These are phyloP conservation scores for Panagrolaimus sp. DNA, from an alignment of 1,140 invertebrate species.

Conservation along the genomic window DNA sequence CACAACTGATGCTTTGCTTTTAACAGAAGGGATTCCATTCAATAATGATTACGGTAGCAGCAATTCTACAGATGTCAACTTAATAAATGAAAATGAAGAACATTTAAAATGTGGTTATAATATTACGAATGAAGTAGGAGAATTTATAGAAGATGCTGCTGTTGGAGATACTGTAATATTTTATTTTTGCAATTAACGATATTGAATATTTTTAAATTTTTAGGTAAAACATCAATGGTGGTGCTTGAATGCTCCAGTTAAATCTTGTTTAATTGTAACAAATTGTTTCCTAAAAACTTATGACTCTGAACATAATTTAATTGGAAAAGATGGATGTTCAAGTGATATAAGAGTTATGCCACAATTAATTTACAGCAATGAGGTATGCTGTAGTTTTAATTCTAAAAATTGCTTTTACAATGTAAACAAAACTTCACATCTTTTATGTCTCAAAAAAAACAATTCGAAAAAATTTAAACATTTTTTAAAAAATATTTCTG, in stretches of 20 bases:
- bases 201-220: no score
- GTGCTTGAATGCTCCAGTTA: constrained; percentile 16
- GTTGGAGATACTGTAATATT: constrained; percentile 11
- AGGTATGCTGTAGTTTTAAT: constrained; percentile 19
- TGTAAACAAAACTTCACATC: no score
- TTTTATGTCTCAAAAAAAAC: no score
- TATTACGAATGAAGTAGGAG: background rate
- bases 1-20: background rate
- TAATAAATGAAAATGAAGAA: background rate
- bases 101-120: constrained; percentile 1
- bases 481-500: no score
- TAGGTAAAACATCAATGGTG: constrained; percentile 27
- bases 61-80: background rate
- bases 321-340: constrained; percentile 37
- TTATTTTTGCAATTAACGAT: no score
- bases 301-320: constrained; percentile 27
- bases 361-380: constrained; percentile 25
- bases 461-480: no score
- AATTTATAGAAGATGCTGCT: background rate
- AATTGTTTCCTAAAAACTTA: constrained; percentile 32
- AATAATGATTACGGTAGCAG: background rate
- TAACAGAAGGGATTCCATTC: background rate
- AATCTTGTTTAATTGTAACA: constrained; percentile 34
- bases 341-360: constrained; percentile 29
- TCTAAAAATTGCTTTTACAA: no score